Conservation (phyloP, 2,113 vertebrate species). For the Stegostoma tigrinum region DNA sequence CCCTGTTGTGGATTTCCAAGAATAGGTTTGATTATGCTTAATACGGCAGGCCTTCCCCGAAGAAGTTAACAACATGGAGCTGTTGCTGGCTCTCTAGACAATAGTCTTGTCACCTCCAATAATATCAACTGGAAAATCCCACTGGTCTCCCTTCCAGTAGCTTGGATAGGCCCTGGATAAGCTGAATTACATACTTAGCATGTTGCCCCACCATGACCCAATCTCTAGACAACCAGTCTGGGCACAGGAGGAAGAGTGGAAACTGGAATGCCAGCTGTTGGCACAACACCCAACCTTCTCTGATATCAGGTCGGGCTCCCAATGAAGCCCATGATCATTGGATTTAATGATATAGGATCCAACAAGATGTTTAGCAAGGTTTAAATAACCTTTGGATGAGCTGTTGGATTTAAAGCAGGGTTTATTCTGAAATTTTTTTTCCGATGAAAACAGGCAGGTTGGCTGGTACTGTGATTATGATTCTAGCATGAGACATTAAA, state of each 20-base stretch:
- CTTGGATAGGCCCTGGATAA: not conserved
- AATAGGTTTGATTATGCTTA: not conserved
- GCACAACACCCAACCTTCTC: no score
- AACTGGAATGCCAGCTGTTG: no score
- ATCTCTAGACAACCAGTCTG: no score
- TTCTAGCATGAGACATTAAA: not conserved
- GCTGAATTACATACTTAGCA: not conserved
- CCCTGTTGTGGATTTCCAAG: not conserved
- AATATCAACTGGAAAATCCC: not conserved
- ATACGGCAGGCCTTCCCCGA: not conserved
- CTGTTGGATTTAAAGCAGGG: not conserved
- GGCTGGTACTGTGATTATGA: not conserved
- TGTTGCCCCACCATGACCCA: no score
- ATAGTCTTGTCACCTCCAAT: not conserved
- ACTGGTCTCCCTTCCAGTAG: not conserved
- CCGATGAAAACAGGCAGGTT: not conserved
- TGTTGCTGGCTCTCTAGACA: not conserved
- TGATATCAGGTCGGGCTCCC: no score
- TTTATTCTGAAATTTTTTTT: not conserved
- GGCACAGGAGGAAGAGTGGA: no score
- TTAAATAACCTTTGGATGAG: not conserved
- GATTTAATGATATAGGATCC: not conserved
- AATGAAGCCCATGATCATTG: not conserved
- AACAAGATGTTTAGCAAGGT: not conserved
- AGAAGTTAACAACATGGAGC: not conserved